Evolutionary conservation across 92 coral and sea anemone genomes (phyloP), one percentile per base, ranked within the genome.

Genomic region (Pocillopora meandrina): DNA sequence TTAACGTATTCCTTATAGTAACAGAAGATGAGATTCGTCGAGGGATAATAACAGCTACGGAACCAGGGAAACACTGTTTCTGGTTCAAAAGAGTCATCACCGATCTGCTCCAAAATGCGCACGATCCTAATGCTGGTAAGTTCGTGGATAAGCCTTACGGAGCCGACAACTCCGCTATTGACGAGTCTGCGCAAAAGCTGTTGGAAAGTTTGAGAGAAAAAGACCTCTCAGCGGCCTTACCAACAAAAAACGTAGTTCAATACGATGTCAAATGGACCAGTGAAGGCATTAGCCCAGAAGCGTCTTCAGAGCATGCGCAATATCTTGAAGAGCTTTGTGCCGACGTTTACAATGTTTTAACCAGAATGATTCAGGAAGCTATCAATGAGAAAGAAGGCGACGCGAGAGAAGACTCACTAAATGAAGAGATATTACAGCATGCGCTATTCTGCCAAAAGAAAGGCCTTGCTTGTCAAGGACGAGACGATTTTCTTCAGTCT

Each of bases 1-100:
- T 26, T 21, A 68, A 34, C 34, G 1, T 67, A 9, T 34, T 68
- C 55, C 19, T 56, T 80, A 12, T 63, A 94, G 98, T 94, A 23
- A 94, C 98, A 0, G 98, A 94, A 80, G 93, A 92, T 76, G 98
- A 94, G 83, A 92, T 94, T 66, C 93, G 98, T 52, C 90, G 94
- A 23, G 98, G 98, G n/a, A 82, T 92, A 42, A 87, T 94, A 35
- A 79, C 92, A 52, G 93, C 92, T 5, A 61, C 81, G 8, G 71
- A 85, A 61, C 95, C 98, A 17, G 93, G 86, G 12, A 90, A 88
- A 60, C 98, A 92, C 56, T 94, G 98, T 67, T 94, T 87, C 65
- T 94, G 98, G 98, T 94, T 94, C 78, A 94, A 88, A 75, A 88
- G 98, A 13, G 85, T 82, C 20, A 94, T 94, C 35, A 80, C 90